phyloP scores from a whole-genome alignment of 2,797 vertebrate genomes.

The Halcyon badia region DNA sequence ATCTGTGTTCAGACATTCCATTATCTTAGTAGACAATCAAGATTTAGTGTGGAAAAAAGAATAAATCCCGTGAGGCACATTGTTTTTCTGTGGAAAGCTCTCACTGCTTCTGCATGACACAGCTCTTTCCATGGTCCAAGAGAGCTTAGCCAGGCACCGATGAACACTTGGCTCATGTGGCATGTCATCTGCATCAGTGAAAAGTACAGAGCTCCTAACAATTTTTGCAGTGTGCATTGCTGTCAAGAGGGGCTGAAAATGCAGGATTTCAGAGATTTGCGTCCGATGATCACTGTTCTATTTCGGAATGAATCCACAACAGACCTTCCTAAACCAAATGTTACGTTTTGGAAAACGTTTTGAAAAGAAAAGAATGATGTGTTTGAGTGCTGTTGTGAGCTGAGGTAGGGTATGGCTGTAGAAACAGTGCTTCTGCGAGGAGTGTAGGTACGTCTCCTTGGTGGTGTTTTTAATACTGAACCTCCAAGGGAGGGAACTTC shows the following conservation, averaged over 20 bases:
- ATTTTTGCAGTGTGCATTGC: neutral
- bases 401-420: neutral
- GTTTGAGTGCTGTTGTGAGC: neutral
- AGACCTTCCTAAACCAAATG: neutral
- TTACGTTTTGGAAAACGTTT: neutral
- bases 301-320: neutral
- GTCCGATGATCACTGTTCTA: neutral
- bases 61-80: accelerated
- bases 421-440: neutral
- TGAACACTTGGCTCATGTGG: neutral
- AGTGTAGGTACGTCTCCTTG: neutral
- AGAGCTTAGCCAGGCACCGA: no score
- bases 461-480: slow-evolving; percentile 3
- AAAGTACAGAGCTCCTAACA: accelerated
- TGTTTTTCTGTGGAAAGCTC: neutral
- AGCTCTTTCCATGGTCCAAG: neutral
- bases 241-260: neutral
- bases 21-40: neutral
- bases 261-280: neutral
- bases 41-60: neutral
- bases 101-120: neutral
- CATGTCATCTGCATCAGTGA: neutral
- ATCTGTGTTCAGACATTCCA: neutral
- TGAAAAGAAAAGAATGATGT: accelerated
- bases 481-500: slow-evolving; percentile 44